Evolutionary conservation across 2,888 invertebrate species (phyloP).

Genomic region (Charanyca ferruginea): DNA sequence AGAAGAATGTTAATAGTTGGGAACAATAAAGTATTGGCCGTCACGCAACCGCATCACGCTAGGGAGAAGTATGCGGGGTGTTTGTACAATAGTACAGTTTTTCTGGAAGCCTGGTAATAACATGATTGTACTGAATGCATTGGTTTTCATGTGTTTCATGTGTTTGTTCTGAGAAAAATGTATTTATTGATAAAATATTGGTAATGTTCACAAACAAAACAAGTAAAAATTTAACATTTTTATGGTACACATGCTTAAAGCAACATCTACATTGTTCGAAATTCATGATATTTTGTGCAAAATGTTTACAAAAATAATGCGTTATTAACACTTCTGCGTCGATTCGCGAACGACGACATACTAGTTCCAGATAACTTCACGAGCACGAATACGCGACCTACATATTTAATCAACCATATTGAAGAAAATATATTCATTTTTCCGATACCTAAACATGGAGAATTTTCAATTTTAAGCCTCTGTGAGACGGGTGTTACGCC

Average conservation of each 20-base stretch:
- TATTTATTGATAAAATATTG: not conserved
- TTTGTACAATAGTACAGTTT: slow-evolving; percentile 35
- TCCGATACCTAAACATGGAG: slow-evolving; percentile 81
- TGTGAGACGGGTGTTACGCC: slow-evolving; percentile 76
- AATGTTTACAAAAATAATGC: too few relatives aligned
- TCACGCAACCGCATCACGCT: slow-evolving; percentile 85
- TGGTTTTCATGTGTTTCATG: slow-evolving; percentile 15
- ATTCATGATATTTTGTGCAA: too few relatives aligned
- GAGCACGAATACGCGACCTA: slow-evolving; percentile 30
- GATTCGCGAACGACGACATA: not conserved
- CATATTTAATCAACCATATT: slow-evolving; percentile 54
- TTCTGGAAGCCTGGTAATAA: slow-evolving; percentile 52
- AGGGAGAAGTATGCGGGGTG: slow-evolving; percentile 68
- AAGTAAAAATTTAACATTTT: too few relatives aligned
- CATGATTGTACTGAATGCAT: slow-evolving; percentile 45
- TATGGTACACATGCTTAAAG: too few relatives aligned
- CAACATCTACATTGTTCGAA: too few relatives aligned
- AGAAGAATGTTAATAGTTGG: slow-evolving; percentile 89
- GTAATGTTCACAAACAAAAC: not conserved
- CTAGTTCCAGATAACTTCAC: slow-evolving; percentile 38
- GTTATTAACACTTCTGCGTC: not conserved
- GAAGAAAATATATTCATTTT: slow-evolving; percentile 68
- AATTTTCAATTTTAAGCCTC: slow-evolving; percentile 90
- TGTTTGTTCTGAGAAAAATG: slow-evolving; percentile 13
- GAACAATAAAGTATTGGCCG: slow-evolving; percentile 80